These are phyloP conservation scores for Syngnathus floridae DNA, from an alignment of 2,113 vertebrate genomes.

Conservation along the genomic window DNA sequence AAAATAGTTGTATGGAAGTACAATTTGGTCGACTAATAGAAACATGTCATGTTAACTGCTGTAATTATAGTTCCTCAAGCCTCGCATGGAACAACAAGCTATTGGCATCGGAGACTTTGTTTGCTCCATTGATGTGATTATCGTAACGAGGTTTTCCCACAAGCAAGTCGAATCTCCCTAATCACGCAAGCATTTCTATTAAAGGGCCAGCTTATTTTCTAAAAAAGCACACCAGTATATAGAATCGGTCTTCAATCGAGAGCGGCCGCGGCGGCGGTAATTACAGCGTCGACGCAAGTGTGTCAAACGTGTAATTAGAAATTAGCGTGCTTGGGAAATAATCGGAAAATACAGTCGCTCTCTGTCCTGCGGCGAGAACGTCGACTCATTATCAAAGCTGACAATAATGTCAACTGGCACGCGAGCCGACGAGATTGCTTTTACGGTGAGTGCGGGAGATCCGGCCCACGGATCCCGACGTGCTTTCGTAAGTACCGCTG, in stretches of 20 bases:
- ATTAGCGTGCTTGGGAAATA: neutral
- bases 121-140: neutral
- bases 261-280: neutral
- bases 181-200: neutral
- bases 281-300: neutral
- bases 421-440: neutral
- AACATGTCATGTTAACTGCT: too few relatives aligned
- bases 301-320: slow-evolving; percentile 5
- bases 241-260: neutral
- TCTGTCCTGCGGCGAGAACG: neutral
- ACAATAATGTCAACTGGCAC: neutral
- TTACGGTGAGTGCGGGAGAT: neutral
- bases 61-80: neutral
- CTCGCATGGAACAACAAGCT: neutral
- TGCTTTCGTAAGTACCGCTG: neutral
- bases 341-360: neutral
- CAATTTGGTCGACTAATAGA: too few relatives aligned
- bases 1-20: too few relatives aligned
- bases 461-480: neutral
- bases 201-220: neutral
- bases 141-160: neutral
- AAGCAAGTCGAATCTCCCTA: neutral
- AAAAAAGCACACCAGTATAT: neutral
- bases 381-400: neutral
- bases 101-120: neutral